These are phyloP conservation scores for Drosophila arawakana DNA, from an alignment of 1,140 invertebrate species.

Conservation along the genomic window DNA sequence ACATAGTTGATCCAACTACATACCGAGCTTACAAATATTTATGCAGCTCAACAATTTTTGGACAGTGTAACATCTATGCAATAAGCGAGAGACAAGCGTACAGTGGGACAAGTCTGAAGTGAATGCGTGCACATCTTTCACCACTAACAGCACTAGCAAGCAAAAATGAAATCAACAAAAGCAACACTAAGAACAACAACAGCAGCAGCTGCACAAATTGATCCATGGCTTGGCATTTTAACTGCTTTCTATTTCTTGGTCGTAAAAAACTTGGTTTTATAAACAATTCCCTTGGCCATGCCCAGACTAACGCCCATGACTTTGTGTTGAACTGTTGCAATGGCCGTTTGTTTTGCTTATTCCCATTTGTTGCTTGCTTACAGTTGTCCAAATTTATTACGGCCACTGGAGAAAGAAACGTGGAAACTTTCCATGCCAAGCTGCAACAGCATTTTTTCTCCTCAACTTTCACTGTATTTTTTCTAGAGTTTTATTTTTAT, in stretches of 20 bases:
- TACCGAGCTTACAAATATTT: conserved; percentile 32
- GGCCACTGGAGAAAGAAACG: conserved; percentile 44
- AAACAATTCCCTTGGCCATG: conserved; percentile 47
- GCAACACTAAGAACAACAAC: conserved; percentile 12
- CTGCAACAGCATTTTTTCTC: conserved; percentile 55
- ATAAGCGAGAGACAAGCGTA: conserved; percentile 5
- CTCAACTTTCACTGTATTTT: conserved; percentile 10
- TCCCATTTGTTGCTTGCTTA: conserved; percentile 76
- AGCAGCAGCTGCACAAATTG: conserved; percentile 63
- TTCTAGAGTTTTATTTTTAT: neutral
- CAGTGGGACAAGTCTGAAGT: conserved; percentile 31
- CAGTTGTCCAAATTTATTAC: conserved; percentile 78
- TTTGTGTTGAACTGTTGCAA: conserved; percentile 60
- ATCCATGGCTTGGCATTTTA: conserved; percentile 63
- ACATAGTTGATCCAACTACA: conserved; percentile 15
- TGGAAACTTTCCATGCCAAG: conserved; percentile 57
- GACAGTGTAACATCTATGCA: conserved; percentile 57
- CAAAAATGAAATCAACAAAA: neutral
- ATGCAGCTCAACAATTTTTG: conserved; percentile 63
- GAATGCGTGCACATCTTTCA: conserved; percentile 17
- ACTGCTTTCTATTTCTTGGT: conserved; percentile 45
- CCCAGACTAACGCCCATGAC: conserved; percentile 52
- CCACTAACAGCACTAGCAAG: conserved; percentile 3
- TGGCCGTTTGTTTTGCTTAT: conserved; percentile 75
- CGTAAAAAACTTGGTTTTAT: conserved; percentile 45